Conservation (phyloP, 1,140 invertebrate genomes). For the Saccostrea cuccullata region DNA sequence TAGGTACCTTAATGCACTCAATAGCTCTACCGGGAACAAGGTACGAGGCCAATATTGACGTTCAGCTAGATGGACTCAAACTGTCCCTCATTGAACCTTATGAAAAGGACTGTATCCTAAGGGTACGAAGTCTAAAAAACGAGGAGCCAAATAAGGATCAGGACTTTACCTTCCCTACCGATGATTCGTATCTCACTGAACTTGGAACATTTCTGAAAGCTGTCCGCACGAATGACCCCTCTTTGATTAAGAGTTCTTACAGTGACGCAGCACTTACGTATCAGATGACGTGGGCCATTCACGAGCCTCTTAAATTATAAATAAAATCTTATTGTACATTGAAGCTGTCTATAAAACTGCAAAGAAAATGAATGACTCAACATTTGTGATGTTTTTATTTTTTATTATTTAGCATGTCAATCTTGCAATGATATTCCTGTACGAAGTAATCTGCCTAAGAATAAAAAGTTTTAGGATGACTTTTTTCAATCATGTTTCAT, state of each 20-base stretch:
- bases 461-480: too few relatives aligned
- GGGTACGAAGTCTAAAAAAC: slow-evolving; percentile 50
- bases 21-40: slow-evolving; percentile 53
- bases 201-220: slow-evolving; percentile 50
- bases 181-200: slow-evolving; percentile 55
- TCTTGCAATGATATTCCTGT: too few relatives aligned
- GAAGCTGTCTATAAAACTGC: neutral
- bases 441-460: too few relatives aligned
- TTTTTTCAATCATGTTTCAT: neutral
- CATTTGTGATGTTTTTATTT: too few relatives aligned
- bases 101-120: slow-evolving; percentile 48
- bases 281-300: slow-evolving; percentile 55
- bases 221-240: slow-evolving; percentile 41
- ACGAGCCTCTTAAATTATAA: neutral
- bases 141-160: slow-evolving; percentile 48
- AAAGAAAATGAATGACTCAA: neutral
- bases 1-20: slow-evolving; percentile 58
- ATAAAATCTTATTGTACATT: neutral
- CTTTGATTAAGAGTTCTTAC: slow-evolving; percentile 51
- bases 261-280: slow-evolving; percentile 55
- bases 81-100: slow-evolving; percentile 57
- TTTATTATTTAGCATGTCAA: too few relatives aligned
- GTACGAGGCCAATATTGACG: slow-evolving; percentile 58
- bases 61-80: slow-evolving; percentile 55
- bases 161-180: slow-evolving; percentile 51